These are phyloP conservation scores for Rhorus exstirpatorius DNA, from an alignment of 2,888 invertebrate genomes.

Conservation along the genomic window DNA sequence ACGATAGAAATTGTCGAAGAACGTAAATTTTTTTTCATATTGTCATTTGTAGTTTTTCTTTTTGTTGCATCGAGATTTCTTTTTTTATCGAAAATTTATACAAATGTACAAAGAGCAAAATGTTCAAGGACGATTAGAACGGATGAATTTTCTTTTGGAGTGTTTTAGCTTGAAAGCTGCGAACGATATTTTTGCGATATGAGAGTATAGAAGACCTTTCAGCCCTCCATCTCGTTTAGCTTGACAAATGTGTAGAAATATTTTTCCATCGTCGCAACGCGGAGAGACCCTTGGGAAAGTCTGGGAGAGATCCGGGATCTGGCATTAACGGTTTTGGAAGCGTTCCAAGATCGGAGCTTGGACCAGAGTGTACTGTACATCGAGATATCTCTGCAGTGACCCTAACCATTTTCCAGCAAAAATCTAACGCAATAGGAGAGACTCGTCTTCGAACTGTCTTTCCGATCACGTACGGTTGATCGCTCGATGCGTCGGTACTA, in stretches of 20 bases:
- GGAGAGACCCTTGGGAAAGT: constrained; percentile 50
- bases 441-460: constrained; percentile 59
- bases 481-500: constrained; percentile 69
- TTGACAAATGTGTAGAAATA: neutral
- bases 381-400: constrained; percentile 46
- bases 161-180: neutral
- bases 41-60: too few species aligned
- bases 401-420: constrained; percentile 37
- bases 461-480: constrained; percentile 77
- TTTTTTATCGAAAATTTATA: too few species aligned
- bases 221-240: neutral
- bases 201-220: constrained; percentile 3
- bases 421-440: constrained; percentile 39
- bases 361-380: constrained; percentile 29
- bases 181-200: neutral
- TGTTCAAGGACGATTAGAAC: neutral
- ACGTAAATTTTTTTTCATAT: too few species aligned
- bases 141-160: neutral
- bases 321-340: constrained; percentile 73
- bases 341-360: constrained; percentile 69
- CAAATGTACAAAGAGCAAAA: too few species aligned
- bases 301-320: constrained; percentile 38
- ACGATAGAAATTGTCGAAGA: too few species aligned
- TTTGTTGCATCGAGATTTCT: too few species aligned
- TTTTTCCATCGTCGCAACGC: constrained; percentile 34